phyloP scores from a whole-genome alignment of 2,888 invertebrate species.

The Nephrotoma guestfalica region DNA sequence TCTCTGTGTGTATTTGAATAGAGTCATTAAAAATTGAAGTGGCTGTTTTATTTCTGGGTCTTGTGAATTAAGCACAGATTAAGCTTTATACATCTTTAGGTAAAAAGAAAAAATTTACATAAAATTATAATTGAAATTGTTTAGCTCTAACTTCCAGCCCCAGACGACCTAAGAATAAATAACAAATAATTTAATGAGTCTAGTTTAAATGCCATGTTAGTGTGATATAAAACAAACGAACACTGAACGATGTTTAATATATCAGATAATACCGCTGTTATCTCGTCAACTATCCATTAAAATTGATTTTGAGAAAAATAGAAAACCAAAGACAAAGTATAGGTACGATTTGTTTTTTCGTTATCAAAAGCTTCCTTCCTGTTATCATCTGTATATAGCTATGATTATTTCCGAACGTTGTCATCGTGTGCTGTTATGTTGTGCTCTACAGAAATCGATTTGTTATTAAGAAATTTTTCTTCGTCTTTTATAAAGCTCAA shows the following conservation, averaged over 20 bases:
- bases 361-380: not conserved
- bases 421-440: not conserved
- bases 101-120: not conserved
- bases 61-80: not conserved
- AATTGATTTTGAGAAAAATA: not conserved
- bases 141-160: not conserved
- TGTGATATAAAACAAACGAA: not conserved
- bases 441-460: not conserved
- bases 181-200: not conserved
- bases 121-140: not conserved
- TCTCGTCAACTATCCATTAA: not conserved
- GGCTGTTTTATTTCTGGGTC: not conserved
- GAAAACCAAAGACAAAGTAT: not conserved
- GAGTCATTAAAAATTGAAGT: not conserved
- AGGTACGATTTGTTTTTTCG: not conserved
- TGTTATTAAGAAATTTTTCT: not conserved
- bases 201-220: not conserved
- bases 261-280: not conserved
- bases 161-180: not conserved
- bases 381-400: not conserved
- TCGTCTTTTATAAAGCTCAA: not conserved
- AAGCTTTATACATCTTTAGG: not conserved
- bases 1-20: not conserved
- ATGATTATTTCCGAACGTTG: not conserved
- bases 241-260: not conserved